These are phyloP conservation scores for Alethe castanea DNA, from an alignment of 2,113 vertebrate species.

Conservation along the genomic window DNA sequence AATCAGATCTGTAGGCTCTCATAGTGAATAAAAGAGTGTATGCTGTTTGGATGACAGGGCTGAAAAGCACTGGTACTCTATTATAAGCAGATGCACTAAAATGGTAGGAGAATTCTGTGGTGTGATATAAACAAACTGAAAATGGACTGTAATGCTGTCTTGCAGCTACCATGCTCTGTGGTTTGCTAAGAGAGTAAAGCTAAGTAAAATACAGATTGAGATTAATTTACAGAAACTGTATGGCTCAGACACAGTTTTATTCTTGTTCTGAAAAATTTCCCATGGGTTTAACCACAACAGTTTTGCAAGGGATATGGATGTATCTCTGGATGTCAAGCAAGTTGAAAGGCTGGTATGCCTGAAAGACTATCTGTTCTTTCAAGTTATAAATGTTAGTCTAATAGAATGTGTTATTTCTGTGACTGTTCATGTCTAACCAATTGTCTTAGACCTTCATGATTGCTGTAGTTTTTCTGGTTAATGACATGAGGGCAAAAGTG, in stretches of 20 bases:
- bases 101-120: not conserved
- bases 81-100: not conserved
- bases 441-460: not conserved
- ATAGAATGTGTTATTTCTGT: not conserved
- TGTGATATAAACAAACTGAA: not conserved
- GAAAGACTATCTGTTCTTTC: not conserved
- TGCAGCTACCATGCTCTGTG: not conserved
- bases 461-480: not conserved
- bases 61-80: slow-evolving; percentile 7
- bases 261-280: not conserved
- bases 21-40: not conserved
- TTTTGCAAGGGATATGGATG: not conserved
- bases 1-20: not conserved
- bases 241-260: not conserved
- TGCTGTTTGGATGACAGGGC: not conserved
- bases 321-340: not conserved
- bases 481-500: not conserved
- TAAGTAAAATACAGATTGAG: not conserved
- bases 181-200: not conserved
- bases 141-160: not conserved
- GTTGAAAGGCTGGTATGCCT: not conserved
- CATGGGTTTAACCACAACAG: not conserved
- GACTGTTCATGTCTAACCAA: not conserved
- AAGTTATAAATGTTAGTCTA: not conserved
- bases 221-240: not conserved